A percentile compares a stretch with the other conserved stretches of the same genome.
Conservation (phyloP, 2,797 vertebrate species). For the Chromobotia macracanthus region DNA sequence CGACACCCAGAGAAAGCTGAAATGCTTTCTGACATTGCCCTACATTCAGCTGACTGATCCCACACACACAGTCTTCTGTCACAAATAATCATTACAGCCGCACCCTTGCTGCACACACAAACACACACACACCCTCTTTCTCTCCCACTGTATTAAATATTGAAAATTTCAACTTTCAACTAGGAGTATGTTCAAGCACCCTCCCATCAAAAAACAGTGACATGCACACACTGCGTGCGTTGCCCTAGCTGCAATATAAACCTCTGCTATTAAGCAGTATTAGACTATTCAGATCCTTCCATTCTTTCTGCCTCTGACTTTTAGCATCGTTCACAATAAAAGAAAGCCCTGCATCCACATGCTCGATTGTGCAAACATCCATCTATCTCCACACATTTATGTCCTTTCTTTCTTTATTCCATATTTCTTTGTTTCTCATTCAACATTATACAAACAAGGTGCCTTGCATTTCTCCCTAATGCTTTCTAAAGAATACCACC, state of each 20-base stretch:
- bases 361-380: slow-evolving; percentile 42
- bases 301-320: slow-evolving; percentile 39
- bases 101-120: slow-evolving; percentile 43
- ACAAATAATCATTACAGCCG: slow-evolving; percentile 61
- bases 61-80: slow-evolving; percentile 59
- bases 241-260: slow-evolving; percentile 50
- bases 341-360: slow-evolving; percentile 49
- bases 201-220: slow-evolving; percentile 54
- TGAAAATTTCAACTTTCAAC: slow-evolving; percentile 70
- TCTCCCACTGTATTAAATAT: slow-evolving; percentile 66
- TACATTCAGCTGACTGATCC: slow-evolving; percentile 64
- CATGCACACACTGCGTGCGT: slow-evolving; percentile 20
- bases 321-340: slow-evolving; percentile 41
- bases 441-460: slow-evolving; percentile 41
- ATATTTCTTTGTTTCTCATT: slow-evolving; percentile 56
- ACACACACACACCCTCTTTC: slow-evolving; percentile 29
- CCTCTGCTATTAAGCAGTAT: slow-evolving; percentile 48
- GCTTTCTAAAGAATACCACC: slow-evolving; percentile 50
- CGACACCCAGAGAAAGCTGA: slow-evolving; percentile 35
- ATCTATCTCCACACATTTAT: slow-evolving; percentile 43
- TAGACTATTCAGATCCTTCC: slow-evolving; percentile 51
- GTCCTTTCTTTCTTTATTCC: slow-evolving; percentile 46
- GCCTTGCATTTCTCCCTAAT: slow-evolving; percentile 46
- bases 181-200: slow-evolving; percentile 56
- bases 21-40: slow-evolving; percentile 58